These are phyloP conservation scores for Taurulus bubalis DNA, from an alignment of 2,113 vertebrate genomes.

Conservation along the genomic window DNA sequence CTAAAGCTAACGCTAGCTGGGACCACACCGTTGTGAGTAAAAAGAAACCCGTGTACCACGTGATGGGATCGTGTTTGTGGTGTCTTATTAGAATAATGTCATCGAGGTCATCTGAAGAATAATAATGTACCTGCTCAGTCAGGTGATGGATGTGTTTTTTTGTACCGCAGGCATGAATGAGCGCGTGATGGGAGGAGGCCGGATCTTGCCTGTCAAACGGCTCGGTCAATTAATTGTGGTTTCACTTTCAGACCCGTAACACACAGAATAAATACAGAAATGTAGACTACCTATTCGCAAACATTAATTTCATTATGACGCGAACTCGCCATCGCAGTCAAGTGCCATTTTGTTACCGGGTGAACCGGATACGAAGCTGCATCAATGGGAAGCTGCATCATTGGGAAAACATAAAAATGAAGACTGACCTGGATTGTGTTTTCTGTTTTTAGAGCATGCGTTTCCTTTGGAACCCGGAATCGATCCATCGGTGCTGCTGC, in stretches of 20 bases:
- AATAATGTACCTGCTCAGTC: background rate
- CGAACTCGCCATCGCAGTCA: background rate
- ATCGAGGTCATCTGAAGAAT: background rate
- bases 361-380: background rate
- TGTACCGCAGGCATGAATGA: slow-evolving; percentile 32
- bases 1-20: slow-evolving; percentile 66
- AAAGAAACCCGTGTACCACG: background rate
- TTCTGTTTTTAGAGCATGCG: slow-evolving; percentile 86
- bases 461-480: slow-evolving; percentile 96
- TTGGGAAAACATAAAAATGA: background rate
- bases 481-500: slow-evolving; percentile 95
- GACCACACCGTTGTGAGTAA: background rate
- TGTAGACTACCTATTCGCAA: background rate
- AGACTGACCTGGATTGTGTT: slow-evolving; percentile 1
- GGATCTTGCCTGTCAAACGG: slow-evolving; percentile 58
- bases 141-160: slow-evolving; percentile 4
- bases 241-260: background rate
- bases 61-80: fast-evolving
- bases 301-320: background rate
- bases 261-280: background rate
- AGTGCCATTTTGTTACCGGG: background rate
- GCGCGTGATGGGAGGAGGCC: slow-evolving; percentile 74
- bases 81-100: background rate
- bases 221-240: slow-evolving; percentile 25
- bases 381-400: background rate